phyloP scores from a whole-genome alignment of 2,797 vertebrate species.

The Manis javanica region DNA sequence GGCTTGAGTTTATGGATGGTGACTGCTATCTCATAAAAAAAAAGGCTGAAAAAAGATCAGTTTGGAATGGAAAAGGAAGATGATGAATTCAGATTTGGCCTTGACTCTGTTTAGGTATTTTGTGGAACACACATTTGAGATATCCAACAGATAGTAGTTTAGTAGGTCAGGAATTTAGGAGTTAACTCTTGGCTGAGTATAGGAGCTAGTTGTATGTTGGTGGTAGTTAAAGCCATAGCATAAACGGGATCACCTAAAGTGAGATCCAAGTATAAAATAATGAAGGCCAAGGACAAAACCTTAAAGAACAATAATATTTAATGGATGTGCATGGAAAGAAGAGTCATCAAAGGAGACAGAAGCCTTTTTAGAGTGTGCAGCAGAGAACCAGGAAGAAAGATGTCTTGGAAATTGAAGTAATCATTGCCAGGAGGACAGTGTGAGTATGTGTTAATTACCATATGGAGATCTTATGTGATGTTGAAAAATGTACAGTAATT shows the following conservation, averaged over 20 bases:
- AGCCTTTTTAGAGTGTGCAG: not conserved
- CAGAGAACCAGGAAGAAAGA: not conserved
- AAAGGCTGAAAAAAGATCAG: not conserved
- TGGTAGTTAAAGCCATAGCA: not conserved
- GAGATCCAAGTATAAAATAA: not conserved
- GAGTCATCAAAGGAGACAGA: not conserved
- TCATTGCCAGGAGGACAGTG: not conserved
- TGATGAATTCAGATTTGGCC: not conserved
- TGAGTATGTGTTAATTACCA: not conserved
- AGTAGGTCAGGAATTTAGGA: not conserved
- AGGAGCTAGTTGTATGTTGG: not conserved
- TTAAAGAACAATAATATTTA: not conserved
- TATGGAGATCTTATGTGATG: not conserved
- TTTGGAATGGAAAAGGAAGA: not conserved
- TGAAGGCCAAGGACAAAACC: not conserved
- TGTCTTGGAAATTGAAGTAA: not conserved
- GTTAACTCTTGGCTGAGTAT: not conserved
- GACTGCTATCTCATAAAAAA: not conserved
- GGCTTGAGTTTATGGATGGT: not conserved
- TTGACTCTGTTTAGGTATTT: constrained; percentile 4
- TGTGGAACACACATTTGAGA: not conserved
- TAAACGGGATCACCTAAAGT: not conserved
- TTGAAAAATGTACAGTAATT: not conserved
- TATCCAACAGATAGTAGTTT: not conserved
- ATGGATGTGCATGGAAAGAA: not conserved